Conservation (phyloP, 2,888 invertebrate genomes). For the Lasiommata megera region DNA sequence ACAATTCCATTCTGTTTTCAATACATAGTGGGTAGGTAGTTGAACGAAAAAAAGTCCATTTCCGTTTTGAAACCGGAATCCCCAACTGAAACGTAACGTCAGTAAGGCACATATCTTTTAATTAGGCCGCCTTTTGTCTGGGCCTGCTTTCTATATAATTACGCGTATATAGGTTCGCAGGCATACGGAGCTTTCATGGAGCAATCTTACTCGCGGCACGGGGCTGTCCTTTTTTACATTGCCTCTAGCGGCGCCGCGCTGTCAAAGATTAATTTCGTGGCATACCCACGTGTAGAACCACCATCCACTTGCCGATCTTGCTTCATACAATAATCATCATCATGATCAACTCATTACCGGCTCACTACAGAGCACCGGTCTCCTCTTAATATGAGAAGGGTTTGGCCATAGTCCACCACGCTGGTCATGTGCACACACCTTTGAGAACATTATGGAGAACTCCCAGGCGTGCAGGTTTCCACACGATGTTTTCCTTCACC, state of each 20-base stretch:
- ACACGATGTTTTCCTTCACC: no score
- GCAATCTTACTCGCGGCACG: slow-evolving; percentile 69
- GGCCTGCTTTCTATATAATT: slow-evolving; percentile 23
- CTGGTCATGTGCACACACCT: no score
- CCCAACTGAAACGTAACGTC: slow-evolving; percentile 7
- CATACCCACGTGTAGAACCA: slow-evolving; percentile 18
- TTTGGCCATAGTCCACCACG: no score
- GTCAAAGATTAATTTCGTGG: slow-evolving; percentile 43
- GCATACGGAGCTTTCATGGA: slow-evolving; percentile 57
- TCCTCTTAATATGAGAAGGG: no score
- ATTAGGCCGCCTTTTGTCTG: slow-evolving; percentile 28
- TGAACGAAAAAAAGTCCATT: background rate
- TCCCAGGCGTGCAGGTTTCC: no score
- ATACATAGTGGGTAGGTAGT: no score
- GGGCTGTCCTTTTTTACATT: slow-evolving; percentile 66
- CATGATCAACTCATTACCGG: no score
- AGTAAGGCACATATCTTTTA: slow-evolving; percentile 27
- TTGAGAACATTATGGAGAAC: no score
- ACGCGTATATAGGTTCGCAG: slow-evolving; percentile 38
- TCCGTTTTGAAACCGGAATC: slow-evolving; percentile 4
- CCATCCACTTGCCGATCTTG: background rate
- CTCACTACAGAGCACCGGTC: no score
- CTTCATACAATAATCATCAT: no score
- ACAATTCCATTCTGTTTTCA: no score
- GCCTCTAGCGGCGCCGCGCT: slow-evolving; percentile 52